Evolutionary conservation across 2,113 vertebrate species (phyloP).

Genomic region (Poeciliopsis retropinna): DNA sequence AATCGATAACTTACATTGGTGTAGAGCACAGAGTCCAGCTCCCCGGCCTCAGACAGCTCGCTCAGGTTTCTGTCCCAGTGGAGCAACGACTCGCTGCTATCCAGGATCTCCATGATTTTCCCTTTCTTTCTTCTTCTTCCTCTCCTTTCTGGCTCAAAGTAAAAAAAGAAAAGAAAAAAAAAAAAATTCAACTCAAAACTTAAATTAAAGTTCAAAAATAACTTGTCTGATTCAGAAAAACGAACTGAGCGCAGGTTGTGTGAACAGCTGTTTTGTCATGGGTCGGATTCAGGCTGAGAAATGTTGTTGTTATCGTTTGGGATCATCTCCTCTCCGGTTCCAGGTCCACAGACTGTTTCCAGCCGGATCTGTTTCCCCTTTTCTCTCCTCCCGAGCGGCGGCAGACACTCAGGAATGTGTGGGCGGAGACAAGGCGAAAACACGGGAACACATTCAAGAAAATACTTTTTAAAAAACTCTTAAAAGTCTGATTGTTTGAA

Average conservation of each 20-base stretch:
- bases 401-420: constrained; percentile 63
- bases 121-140: constrained; percentile 5
- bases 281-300: neutral
- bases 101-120: constrained; percentile 88
- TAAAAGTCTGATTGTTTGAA: too few species aligned
- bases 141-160: neutral
- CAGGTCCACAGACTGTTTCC: constrained; percentile 26
- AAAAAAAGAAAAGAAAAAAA: too few species aligned
- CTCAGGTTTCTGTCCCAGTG: constrained; percentile 95
- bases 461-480: too few species aligned
- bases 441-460: neutral
- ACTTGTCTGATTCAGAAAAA: constrained; percentile 8
- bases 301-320: constrained; percentile 38
- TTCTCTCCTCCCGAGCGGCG: constrained; percentile 14
- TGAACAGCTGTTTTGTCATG: neutral
- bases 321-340: constrained; percentile 48
- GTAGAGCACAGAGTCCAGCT: constrained; percentile 86
- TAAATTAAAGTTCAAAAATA: constrained; percentile 31
- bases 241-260: neutral
- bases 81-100: constrained; percentile 84
- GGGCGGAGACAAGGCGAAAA: constrained; percentile 52
- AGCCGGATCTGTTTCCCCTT: constrained; percentile 6
- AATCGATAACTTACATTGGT: constrained; percentile 85
- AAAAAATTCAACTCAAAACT: constrained; percentile 5
- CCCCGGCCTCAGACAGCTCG: constrained; percentile 91